Base-by-base conservation (phyloP, 2,113 vertebrate species). In the Hypocryptadius cinnamomeus region DNA sequence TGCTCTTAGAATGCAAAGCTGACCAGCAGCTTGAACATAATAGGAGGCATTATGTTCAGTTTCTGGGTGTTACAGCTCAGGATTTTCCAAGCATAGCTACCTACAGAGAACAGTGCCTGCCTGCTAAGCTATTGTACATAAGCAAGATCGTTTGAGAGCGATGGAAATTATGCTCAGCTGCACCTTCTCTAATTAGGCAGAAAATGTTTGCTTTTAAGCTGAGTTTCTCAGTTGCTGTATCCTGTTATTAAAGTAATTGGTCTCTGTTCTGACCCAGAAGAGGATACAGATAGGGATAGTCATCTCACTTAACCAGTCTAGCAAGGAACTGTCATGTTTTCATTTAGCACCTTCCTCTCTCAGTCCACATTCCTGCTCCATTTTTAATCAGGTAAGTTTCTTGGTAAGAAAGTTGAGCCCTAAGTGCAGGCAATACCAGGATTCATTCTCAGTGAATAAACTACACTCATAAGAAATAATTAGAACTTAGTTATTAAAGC, bases 231-330 rank as follows among this genome's bases (percentile, higher is more conserved):
- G 23, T 27, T 87, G 42, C 74, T 50, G 23, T 79, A 59, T 69
- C 59, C 54, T 95, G 82, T 78, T 80, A 59, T 88, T 96, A 65
- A 81, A 65, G 18, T 85, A 85, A 87, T 91, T 54, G 33, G 13
- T 77, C 28, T 89, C 57, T 63, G 74, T 66, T 81, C 85, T 83
- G 71, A 85, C 42, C 66, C 66, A 87, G 66, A 87, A 72, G 14
- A 15, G 18, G 42, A 69, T 73, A 21, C 35, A 89, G 90, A 82
- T 72, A 91, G 76, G 78, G 42, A 39, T 3, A 85, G 85, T 70
- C 64, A 70, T 87, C 87, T 82, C 50, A 39, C 87, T 91, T 73
- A 90, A 93, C 93, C 87, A 47, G 92, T 87, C 54, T 30, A 63
- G 68, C 92, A 93, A 88, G 82, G 66, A 83, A 28, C 24, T 39